Evolutionary conservation across 23 tunicate genomes (phyloP), one percentile per base, ranked within the genome.

Genomic region (Clavelina lepadiformis): DNA sequence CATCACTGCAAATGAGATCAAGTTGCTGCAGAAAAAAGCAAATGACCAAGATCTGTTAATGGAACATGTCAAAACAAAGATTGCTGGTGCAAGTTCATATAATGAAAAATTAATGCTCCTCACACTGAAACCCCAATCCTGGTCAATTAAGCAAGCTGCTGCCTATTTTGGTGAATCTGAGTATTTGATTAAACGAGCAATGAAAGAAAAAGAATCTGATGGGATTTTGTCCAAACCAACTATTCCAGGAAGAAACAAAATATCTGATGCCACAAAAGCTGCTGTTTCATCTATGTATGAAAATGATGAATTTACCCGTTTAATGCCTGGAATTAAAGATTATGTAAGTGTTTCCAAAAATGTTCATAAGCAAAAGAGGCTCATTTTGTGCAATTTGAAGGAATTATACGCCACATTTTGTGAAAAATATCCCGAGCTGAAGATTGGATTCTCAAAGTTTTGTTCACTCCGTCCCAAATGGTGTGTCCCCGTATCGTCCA

Each of bases 21-120:
- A 53, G n/a, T n/a, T n/a, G n/a, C n/a, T n/a, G 59, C 59, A 53
- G 21, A 53, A 53, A n/a, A 53, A 53, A 53, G 59, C 59, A 11
- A 53, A 53, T 53, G 59, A 53, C 21, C 59, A 53, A 53, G 59
- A 53, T 53, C 7, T 53, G 7, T 27, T 53, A 53, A 11, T 53
- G 59, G 18, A 53, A n/a, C 7, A n/a, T 11, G 23, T n/a, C n/a
- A n/a, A n/a, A n/a, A n/a, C 22, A n/a, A 53, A 53, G 23, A 53
- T 53, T 13, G 21, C 15, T n/a, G 21, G 23, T 53, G 59, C 59
- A 53, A 53, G 21, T 7, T 11, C 22, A 11, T 53, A 53, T 6
- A 53, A 27, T 53, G 59, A 53, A 13, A 53, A 53, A 53, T 24
- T 53, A 53, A 11, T 53, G 59, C 59, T 11, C 23, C 59, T 53